Base-by-base conservation (phyloP, 2,888 invertebrate genomes). In the Miltochrista miniata region DNA sequence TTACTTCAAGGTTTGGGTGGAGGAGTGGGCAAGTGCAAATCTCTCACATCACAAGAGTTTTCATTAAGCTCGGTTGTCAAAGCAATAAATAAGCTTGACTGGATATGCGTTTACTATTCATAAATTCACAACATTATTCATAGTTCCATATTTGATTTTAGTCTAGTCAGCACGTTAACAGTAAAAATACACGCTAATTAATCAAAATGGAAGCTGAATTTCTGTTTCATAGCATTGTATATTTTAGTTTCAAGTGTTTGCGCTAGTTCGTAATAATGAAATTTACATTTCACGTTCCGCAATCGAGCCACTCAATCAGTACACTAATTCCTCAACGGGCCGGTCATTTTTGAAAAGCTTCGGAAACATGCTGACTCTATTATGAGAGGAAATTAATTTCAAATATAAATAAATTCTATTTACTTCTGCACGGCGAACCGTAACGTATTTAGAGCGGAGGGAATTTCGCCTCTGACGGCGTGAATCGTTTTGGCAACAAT, bases 321-420 rank as follows among this genome's bases (percentile, higher is more conserved):
- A 33, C 59, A 52, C 61, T 64, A 61, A 71, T 62, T 71, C 54
- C 58, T 63, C 58, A 72, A 72, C 68, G 60, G 69, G 70, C 57
- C 73, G 70, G 73, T 78, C 76, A 79, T 73, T 68, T 66, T 64
- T 61, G 59, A 72, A 79, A 79, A 71, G 76, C 73, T 63, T 74
- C 76, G 74, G 64, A 79, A 74, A 72, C 68, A 63, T 67, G 63
- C 74, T 69, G 75, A 81, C 79, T 84, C 74, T 74, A 83, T 86
- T 83, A 83, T 71, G 76, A 75, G 61, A 80, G 77, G 76, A 85
- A 87, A 87, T 87, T 85, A 87, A 87, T 87, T 82, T 70, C 79
- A 79, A 87, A 89, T 85, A 88, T 86, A 89, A 87, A 88, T 87
- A 86, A 87, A 89, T 88, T 87, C 79, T 77, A 79, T 88, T 90